A percentile compares a stretch with the other conserved stretches of the same genome.
Conservation (phyloP, 2,113 vertebrate species). For the Prunella himalayana region DNA sequence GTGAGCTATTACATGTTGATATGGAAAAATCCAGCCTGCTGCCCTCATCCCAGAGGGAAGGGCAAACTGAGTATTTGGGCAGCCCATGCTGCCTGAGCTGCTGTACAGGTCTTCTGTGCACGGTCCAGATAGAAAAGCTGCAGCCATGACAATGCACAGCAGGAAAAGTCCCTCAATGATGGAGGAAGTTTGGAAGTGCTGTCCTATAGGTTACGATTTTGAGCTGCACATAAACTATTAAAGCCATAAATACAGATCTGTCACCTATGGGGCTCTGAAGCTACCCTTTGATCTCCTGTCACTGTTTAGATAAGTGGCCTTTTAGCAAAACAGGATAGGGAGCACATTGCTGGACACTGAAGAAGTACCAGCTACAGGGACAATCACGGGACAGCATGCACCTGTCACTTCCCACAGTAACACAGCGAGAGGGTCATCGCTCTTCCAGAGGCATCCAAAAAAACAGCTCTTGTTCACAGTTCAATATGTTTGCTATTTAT, state of each 20-base stretch:
- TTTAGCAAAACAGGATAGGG: background rate
- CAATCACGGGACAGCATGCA: background rate
- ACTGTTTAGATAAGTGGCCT: background rate
- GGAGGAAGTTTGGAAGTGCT: background rate
- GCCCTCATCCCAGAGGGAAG: background rate
- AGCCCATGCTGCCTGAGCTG: background rate
- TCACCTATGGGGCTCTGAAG: background rate
- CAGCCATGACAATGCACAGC: background rate
- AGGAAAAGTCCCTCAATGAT: background rate
- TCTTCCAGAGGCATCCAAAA: background rate
- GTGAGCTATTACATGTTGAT: background rate
- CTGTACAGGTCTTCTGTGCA: background rate
- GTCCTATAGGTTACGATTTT: background rate
- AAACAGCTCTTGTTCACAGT: accelerated
- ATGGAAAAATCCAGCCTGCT: background rate
- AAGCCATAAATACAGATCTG: background rate
- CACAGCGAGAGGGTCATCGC: accelerated
- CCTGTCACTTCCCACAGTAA: background rate
- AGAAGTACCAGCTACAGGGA: background rate
- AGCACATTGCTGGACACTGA: background rate
- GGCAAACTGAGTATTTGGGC: background rate
- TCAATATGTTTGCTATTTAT: background rate
- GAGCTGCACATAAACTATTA: background rate
- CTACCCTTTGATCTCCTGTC: background rate
- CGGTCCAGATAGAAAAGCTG: background rate